Base-by-base conservation (phyloP, 1,140 invertebrate genomes). In the Lasioglossum baleicum region DNA sequence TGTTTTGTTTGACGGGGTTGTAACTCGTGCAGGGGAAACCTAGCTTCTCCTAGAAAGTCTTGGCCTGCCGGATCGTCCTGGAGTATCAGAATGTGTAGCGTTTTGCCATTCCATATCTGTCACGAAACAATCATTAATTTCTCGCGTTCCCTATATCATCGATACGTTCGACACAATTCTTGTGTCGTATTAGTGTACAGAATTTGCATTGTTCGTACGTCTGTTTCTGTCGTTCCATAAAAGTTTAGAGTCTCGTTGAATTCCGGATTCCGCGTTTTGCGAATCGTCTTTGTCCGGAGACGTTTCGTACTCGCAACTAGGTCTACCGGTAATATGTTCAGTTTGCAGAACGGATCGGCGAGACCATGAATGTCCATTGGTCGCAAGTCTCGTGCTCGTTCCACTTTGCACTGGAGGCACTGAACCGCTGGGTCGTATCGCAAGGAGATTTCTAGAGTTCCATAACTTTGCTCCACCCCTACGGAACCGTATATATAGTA, bases 181-280 rank as follows among this genome's bases (percentile, higher is more conserved):
- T 3, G 35, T 35, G 3, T 35, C 5, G 35, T 53, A 53, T 20
- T 17, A 20, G 13, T 17, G 69, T 72, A 53, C 70, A 40, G 31
- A 70, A 72, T 13, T 31, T 53, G 8, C 17, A 44, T 31, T 48
- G 22, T 76, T 48, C 75, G 86, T 89, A 98, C 93, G 92, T 98
- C 96, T 70, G 96, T 95, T 87, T 97, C 96, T 65, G 95, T 96
- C 53, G 98, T 95, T 66, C 97, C 97, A 89, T 98, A 97, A 92
- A 98, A 99, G 66, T 97, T 97, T 8, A 99, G 91, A 0, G 96
- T 97, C 92, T 99, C 98, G 91, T 99, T 98, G 93, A 98, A 99
- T 91, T 98, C 97, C 0, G 98, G 98, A 93, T 98, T 97, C 84
- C 97, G 94, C 0, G 97, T 98, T 92, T 98, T 98, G 91, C 97